Percentiles rank a stretch among this genome's conserved stretches.
These are phyloP conservation scores for Ichneumon xanthorius DNA, from an alignment of 2,888 invertebrate species.

Conservation along the genomic window DNA sequence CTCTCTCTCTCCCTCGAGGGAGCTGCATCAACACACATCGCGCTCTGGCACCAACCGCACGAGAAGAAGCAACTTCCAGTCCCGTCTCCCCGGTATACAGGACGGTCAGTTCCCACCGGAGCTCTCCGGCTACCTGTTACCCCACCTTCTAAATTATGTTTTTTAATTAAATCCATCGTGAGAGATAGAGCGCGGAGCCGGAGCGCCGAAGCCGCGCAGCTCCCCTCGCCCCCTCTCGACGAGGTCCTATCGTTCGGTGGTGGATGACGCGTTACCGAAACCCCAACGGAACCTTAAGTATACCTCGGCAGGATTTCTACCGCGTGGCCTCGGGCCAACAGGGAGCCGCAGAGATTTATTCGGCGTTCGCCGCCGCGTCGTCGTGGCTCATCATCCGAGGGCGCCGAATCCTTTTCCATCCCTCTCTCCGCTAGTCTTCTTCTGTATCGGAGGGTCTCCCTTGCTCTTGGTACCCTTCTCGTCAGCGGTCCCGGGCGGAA, in stretches of 20 bases:
- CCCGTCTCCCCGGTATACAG: slow-evolving; percentile 7
- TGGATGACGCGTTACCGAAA: slow-evolving; percentile 67
- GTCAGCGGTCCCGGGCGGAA: slow-evolving; percentile 68
- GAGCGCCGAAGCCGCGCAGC: slow-evolving; percentile 45
- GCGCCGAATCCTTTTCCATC: slow-evolving; percentile 69
- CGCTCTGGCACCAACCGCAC: slow-evolving; percentile 19
- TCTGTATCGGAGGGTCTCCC: slow-evolving; percentile 47
- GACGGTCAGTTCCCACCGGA: slow-evolving; percentile 81
- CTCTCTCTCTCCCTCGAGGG: slow-evolving; percentile 37
- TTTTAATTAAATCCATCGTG: slow-evolving; percentile 85
- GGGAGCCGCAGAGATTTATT: slow-evolving; percentile 84
- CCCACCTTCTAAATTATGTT: slow-evolving; percentile 84
- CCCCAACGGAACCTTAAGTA: slow-evolving; percentile 68
- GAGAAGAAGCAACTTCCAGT: slow-evolving; percentile 29
- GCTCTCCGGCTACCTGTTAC: slow-evolving; percentile 82
- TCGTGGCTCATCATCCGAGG: slow-evolving; percentile 73
- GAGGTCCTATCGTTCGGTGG: slow-evolving; percentile 57
- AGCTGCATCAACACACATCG: slow-evolving; percentile 24
- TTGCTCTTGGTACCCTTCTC: slow-evolving; percentile 56
- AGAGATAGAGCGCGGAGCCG: slow-evolving; percentile 71
- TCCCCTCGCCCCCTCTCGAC: slow-evolving; percentile 56
- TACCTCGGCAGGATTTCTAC: slow-evolving; percentile 61
- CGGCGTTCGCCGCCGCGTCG: slow-evolving; percentile 78
- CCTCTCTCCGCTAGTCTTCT: slow-evolving; percentile 59
- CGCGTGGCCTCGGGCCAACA: slow-evolving; percentile 78